Conservation (phyloP, 2,888 invertebrate species). For the Drosophila algonquin region DNA sequence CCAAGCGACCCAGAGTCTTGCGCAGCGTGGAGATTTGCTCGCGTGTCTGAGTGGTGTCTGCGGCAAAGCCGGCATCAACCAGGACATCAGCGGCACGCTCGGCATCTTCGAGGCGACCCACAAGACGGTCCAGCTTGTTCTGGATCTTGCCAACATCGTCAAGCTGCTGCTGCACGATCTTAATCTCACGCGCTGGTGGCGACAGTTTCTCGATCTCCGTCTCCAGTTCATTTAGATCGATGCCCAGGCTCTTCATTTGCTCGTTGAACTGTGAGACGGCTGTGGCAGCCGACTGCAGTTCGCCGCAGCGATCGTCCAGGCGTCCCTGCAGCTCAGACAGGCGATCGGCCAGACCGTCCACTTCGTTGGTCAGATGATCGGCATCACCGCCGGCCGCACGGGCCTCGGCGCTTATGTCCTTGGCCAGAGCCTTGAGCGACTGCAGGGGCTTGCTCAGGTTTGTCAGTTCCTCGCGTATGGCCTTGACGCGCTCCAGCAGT, state of each 20-base stretch:
- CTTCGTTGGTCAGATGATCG: constrained; percentile 90
- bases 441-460: constrained; percentile 90
- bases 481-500: constrained; percentile 92
- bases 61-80: constrained; percentile 93
- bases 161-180: constrained; percentile 92
- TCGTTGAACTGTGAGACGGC: constrained; percentile 95
- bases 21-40: constrained; percentile 91
- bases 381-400: constrained; percentile 91
- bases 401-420: constrained; percentile 91
- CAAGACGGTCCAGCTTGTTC: constrained; percentile 88
- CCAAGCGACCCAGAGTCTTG: constrained; percentile 91
- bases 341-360: constrained; percentile 90
- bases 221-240: constrained; percentile 92
- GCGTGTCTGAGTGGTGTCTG: constrained; percentile 91
- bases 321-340: constrained; percentile 90
- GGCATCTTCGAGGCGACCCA: constrained; percentile 88
- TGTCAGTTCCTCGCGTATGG: constrained; percentile 91
- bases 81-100: constrained; percentile 90
- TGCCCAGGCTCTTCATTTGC: constrained; percentile 90
- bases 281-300: constrained; percentile 93
- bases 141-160: constrained; percentile 90
- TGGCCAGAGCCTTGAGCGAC: constrained; percentile 85
- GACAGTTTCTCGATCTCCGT: constrained; percentile 93
- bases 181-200: constrained; percentile 94
- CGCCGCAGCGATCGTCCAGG: constrained; percentile 91